Evolutionary conservation across 2,113 vertebrate species (phyloP), one percentile per base, ranked within the genome.

Genomic region (Pachypanchax playfairii): DNA sequence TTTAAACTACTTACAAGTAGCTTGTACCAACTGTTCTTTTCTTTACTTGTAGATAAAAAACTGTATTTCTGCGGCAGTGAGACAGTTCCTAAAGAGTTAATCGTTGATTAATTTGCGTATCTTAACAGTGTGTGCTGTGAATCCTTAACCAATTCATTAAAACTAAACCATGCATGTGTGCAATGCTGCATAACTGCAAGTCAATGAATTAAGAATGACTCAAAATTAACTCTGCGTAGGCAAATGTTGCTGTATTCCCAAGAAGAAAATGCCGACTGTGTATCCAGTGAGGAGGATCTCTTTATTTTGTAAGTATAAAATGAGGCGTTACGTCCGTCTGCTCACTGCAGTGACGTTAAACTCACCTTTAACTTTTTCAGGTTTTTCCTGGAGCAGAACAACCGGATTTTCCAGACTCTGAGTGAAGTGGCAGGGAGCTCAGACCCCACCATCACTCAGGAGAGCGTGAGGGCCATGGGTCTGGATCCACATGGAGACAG

Each of bases 371-470:
- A 50, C 55, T 56, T 15, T 28, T 24, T 0, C 12, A 98, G 96
- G 87, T 98, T 98, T 85, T 98, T 98, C 91, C 91, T 98, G 77
- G 96, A 98, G 87, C 95, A 96, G 82, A 98, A 98, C 85, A 97
- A 97, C 87, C 88, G 95, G 74, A 98, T 98, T 83, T 98, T 98
- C 88, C 96, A 98, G 91, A 96, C 93, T 0, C 75, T 98, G 73
- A 83, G 93, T 77, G 96, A 98, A 76, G 95, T 98, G 81, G 95
- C 96, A 0, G 91, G 91, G 65, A 96, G 95, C 82, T 85, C 94
- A 1, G 96, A 98, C 69, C 96, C 95, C 81, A 96, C 94, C 0
- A 84, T 98, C 31, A 98, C 96, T 21, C 94, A 93, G 18, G 95
- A 98, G 70, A 96, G 94, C 0, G 94, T 96, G 42, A 91, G 94